Evolutionary conservation across 1,140 invertebrate species (phyloP), one percentile per base, ranked within the genome.

Genomic region (Drosophila kurseongensis): DNA sequence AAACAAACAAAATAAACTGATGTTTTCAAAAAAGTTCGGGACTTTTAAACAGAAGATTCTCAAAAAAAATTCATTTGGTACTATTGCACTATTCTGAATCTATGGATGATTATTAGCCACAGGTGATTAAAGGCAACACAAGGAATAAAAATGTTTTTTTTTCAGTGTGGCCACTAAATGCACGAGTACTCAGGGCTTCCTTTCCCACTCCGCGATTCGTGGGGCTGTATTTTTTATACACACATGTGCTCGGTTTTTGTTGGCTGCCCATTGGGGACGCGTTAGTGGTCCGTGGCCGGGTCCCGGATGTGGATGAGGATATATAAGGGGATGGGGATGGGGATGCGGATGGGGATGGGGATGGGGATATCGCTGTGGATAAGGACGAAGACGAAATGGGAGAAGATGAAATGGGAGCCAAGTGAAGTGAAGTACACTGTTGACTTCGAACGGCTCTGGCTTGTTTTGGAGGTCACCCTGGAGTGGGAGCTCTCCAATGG

Each of bases 251-350:
- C 79, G 83, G 74, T 83, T 83, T 86, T 86, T 86, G 79, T 83
- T 79, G 83, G 83, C 83, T 86, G 83, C 63, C 83, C 83, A 88
- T 88, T 89, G 83, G 84, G 83, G 83, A 88, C 83, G 83, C 83
- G 83, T 88, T 88, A 88, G 83, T 88, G 83, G 83, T 88, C 72
- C 83, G 83, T 88, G 81, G 78, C 81, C 50, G 67, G 74, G 69
- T 68, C 38, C 62, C 61, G 51, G 66, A 69, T 67, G 65, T 57
- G 73, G 54, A 75, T 75, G 60, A 38, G 72, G 50, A 62, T 73
- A 50, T 10, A 51, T 35, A 54, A 47, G 32, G 0, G 18, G 36
- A 65, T 16, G 48, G n/a, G 68, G 14, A 52, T 54, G 55, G 13
- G 54, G n/a, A 50, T 48, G 27, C 0, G 35, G 16, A 54, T 27